A percentile compares a stretch with the other conserved stretches of the same genome.
Conservation (phyloP, 2,797 vertebrate species). For the Erpetoichthys calabaricus region DNA sequence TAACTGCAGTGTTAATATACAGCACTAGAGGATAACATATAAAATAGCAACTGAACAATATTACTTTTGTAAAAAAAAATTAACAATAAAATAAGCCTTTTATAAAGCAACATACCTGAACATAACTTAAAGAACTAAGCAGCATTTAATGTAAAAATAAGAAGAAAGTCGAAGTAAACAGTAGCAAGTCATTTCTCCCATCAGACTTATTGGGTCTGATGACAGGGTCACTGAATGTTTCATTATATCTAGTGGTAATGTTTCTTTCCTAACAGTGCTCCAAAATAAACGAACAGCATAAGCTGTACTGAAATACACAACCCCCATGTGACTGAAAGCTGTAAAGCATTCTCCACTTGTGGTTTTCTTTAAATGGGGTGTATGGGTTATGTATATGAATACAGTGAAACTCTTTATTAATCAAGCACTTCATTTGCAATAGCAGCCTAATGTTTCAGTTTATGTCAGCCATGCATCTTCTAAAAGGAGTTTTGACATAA, state of each 20-base stretch:
- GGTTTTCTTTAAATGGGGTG: conserved; percentile 86
- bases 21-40: too few relatives aligned
- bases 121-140: not conserved
- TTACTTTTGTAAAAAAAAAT: too few relatives aligned
- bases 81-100: too few relatives aligned
- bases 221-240: conserved; percentile 79
- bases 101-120: not conserved
- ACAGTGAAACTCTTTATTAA: conserved; percentile 91
- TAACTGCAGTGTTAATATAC: too few relatives aligned
- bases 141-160: conserved; percentile 21
- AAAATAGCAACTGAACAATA: too few relatives aligned
- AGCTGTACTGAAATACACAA: conserved; percentile 76
- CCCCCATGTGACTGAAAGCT: conserved; percentile 90
- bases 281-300: conserved; percentile 86
- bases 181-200: conserved; percentile 45
- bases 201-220: conserved; percentile 54
- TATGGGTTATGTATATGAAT: conserved; percentile 87
- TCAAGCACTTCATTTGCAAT: conserved; percentile 63
- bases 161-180: conserved; percentile 52
- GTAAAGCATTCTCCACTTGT: conserved; percentile 87
- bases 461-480: conserved; percentile 52
- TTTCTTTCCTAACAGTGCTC: conserved; percentile 78
- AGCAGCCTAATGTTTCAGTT: conserved; percentile 69
- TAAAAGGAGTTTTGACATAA: conserved; percentile 61
- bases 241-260: conserved; percentile 77